Evolutionary conservation across 2,797 vertebrate genomes (phyloP), one percentile per base, ranked within the genome.

Genomic region (Microcaecilia unicolor): DNA sequence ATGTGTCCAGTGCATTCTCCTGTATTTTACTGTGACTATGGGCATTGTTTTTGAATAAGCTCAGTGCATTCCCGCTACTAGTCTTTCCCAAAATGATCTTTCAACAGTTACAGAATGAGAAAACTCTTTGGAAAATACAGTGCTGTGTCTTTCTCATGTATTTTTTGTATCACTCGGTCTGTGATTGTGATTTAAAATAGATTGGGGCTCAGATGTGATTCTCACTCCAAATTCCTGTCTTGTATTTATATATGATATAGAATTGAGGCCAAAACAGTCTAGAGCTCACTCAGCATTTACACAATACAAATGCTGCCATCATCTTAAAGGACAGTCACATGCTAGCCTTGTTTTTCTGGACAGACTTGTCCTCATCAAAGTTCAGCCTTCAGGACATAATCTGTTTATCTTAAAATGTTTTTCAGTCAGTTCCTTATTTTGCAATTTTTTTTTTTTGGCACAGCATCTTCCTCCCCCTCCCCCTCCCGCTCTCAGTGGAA

Each of bases 271-370:
- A 61, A 61, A 72, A 41, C 37, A 45, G 48, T 55, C 64, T 63
- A 61, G 65, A 40, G 44, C 29, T 46, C 48, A 34, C 41, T 60
- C 47, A 51, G 17, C 18, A 4, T 37, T 43, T 54, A 60, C 30
- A n/a, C n/a, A n/a, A 18, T 53, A 41, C 25, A 36, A 52, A 44
- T 16, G 16, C 54, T 35, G 13, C 67, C 51, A 56, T 47, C 54
- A 65, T 42, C 31, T 2, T 4, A 8, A 63, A 75, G 67, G 54
- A 40, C 43, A 76, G 69, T 66, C 67, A 61, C 65, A 65, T 41
- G 70, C 64, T 61, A 76, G 80, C 74, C 72, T 75, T 80, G 74
- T 68, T 86, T 51, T 57, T 78, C 70, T 75, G 64, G 70, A 65
- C 80, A n/a, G n/a, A n/a, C n/a, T n/a, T 59, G 47, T 58, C 34